These are phyloP conservation scores for Gorsachius magnificus DNA, from an alignment of 2,797 vertebrate species.

Conservation along the genomic window DNA sequence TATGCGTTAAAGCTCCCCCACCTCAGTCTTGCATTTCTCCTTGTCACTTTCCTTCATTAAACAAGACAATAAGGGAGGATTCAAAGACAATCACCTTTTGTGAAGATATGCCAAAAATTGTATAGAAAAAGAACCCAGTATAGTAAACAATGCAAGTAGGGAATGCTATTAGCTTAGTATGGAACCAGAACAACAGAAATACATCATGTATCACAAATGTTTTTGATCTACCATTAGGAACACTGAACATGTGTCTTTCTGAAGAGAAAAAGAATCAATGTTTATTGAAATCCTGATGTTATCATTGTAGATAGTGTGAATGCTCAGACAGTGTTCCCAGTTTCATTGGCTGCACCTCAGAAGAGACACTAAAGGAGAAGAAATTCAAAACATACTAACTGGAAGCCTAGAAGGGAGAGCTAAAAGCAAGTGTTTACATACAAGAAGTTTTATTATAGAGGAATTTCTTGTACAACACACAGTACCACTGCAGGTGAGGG, in stretches of 20 bases:
- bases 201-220: rapidly evolving
- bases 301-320: neutral
- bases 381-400: neutral
- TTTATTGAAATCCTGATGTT: neutral
- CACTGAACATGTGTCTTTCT: neutral
- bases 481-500: neutral
- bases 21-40: neutral
- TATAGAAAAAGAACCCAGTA: neutral
- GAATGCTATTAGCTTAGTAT: neutral
- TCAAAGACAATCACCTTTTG: neutral
- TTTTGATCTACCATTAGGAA: neutral
- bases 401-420: neutral
- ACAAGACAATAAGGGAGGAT: neutral
- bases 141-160: neutral
- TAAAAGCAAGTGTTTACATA: neutral
- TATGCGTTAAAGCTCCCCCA: rapidly evolving
- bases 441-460: neutral
- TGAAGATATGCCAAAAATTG: neutral
- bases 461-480: neutral
- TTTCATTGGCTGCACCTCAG: neutral
- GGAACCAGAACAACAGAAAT: neutral
- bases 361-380: neutral
- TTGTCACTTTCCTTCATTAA: neutral
- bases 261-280: neutral
- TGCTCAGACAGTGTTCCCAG: neutral